These are phyloP conservation scores for Merodon equestris DNA, from an alignment of 2,888 invertebrate genomes.

Conservation along the genomic window DNA sequence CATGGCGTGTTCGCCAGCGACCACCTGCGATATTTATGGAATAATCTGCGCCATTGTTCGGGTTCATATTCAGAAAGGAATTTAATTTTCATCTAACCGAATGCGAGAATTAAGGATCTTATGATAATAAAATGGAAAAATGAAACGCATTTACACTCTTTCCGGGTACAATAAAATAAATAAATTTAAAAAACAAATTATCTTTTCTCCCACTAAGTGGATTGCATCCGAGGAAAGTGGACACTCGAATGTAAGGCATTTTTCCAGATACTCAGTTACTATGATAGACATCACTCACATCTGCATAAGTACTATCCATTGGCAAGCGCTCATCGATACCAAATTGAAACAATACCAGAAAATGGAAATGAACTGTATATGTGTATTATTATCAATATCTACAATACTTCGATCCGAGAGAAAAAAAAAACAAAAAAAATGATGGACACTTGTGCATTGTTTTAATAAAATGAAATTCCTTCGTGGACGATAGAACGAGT, in stretches of 20 bases:
- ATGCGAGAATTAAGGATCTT: neutral
- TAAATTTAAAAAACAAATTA: slow-evolving; percentile 43
- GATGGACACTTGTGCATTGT: too few species aligned
- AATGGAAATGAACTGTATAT: too few species aligned
- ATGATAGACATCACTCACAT: too few species aligned
- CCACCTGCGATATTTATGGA: slow-evolving; percentile 44
- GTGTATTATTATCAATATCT: too few species aligned
- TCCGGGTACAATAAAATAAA: slow-evolving; percentile 40
- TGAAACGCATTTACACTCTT: neutral
- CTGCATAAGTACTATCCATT: too few species aligned
- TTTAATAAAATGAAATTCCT: too few species aligned
- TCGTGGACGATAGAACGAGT: too few species aligned
- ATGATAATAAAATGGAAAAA: neutral
- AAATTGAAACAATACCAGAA: too few species aligned
- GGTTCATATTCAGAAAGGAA: slow-evolving; percentile 31
- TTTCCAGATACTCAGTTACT: too few species aligned
- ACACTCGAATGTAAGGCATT: slow-evolving; percentile 19
- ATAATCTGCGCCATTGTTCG: slow-evolving; percentile 40
- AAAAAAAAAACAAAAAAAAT: too few species aligned
- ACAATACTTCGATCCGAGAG: too few species aligned
- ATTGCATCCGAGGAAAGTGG: slow-evolving; percentile 18
- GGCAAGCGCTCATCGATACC: too few species aligned
- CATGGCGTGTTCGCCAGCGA: slow-evolving; percentile 10
- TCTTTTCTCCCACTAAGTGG: slow-evolving; percentile 47
- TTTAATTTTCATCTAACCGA: slow-evolving; percentile 26